phyloP scores from a whole-genome alignment of 2,797 vertebrate genomes.

The Xiphophorus birchmanni region DNA sequence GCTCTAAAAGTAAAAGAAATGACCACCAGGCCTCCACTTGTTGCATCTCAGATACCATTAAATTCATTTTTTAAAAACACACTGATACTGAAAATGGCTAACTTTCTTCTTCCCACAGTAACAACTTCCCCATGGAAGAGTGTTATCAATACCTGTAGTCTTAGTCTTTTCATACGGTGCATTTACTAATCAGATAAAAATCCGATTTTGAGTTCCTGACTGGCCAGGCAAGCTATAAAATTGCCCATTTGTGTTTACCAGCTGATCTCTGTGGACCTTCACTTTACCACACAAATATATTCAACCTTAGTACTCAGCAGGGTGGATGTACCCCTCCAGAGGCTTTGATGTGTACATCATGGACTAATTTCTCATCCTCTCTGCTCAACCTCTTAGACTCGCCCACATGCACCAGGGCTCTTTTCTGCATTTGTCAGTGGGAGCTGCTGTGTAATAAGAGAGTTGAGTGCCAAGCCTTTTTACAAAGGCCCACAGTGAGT shows the following conservation, averaged over 20 bases:
- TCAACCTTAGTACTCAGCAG: constrained; percentile 39
- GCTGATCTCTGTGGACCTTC: constrained; percentile 6
- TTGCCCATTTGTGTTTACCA: neutral
- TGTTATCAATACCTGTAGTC: neutral
- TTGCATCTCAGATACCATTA: neutral
- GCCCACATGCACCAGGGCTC: constrained; percentile 58
- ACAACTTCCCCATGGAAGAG: neutral
- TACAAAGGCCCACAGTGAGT: constrained; percentile 81
- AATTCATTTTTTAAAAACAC: neutral
- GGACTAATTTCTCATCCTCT: constrained; percentile 52
- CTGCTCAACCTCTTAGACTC: constrained; percentile 49
- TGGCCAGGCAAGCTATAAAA: neutral
- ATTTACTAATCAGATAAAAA: neutral
- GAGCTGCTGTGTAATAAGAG: constrained; percentile 73
- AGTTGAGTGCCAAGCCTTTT: constrained; percentile 70
- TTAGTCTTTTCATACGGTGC: neutral
- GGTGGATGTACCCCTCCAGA: constrained; percentile 46
- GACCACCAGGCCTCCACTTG: neutral
- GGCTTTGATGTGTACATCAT: constrained; percentile 71
- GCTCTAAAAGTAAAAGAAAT: neutral
- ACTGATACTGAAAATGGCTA: neutral
- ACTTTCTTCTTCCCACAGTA: neutral
- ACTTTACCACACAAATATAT: constrained; percentile 41
- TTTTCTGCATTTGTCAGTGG: constrained; percentile 64
- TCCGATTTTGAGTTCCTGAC: neutral